These are phyloP conservation scores for Chloropsis cyanopogon DNA, from an alignment of 2,113 vertebrate species.

Conservation along the genomic window DNA sequence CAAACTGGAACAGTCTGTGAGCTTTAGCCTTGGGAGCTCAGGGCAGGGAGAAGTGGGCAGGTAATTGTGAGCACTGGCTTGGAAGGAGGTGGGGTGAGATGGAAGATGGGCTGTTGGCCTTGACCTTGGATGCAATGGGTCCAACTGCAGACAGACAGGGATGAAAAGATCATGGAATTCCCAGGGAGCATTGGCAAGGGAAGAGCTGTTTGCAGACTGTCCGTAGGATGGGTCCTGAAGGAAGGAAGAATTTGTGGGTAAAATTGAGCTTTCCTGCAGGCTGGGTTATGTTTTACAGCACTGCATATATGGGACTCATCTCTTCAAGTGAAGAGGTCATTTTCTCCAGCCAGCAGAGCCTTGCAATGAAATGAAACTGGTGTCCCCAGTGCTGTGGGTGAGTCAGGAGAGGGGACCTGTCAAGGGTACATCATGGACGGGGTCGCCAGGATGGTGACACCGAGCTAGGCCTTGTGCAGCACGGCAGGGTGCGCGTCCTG, in stretches of 20 bases:
- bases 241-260: neutral
- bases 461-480: too few species aligned
- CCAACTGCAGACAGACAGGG: neutral
- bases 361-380: neutral
- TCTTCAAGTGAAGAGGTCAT: neutral
- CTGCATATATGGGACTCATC: neutral
- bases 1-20: neutral
- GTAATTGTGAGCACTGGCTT: neutral
- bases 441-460: neutral
- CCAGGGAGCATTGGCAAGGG: neutral
- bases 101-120: neutral
- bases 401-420: neutral
- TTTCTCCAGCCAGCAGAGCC: neutral
- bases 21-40: neutral
- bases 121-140: neutral
- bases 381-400: neutral
- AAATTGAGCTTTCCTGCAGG: neutral
- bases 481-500: fast-evolving
- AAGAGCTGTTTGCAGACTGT: neutral
- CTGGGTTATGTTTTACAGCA: neutral
- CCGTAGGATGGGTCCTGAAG: neutral
- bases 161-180: neutral
- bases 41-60: neutral
- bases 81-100: neutral
- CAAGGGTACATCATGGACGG: fast-evolving